Conservation (phyloP, 2,113 vertebrate species). For the Cranoglanis bouderius region DNA sequence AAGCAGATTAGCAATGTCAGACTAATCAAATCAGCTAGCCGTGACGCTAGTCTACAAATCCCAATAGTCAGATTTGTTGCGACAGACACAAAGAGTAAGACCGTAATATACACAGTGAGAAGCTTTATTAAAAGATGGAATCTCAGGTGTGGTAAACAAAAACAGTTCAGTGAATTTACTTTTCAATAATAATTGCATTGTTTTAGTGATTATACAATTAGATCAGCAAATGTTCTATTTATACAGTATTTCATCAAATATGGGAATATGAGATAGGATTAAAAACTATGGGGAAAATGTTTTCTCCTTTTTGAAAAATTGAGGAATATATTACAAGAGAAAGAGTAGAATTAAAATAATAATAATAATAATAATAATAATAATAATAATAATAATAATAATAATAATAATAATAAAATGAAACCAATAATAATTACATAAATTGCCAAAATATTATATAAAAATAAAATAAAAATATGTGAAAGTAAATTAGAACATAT, state of each 20-base stretch:
- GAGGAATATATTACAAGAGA: neutral
- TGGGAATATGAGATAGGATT: neutral
- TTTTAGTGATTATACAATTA: neutral
- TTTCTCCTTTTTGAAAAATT: neutral
- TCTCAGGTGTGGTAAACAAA: constrained; percentile 16
- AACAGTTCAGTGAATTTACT: neutral
- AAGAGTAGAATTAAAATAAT: neutral
- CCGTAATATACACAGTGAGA: constrained; percentile 1
- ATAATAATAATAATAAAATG: neutral
- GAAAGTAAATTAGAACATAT: neutral
- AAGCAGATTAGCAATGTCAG: constrained; percentile 44
- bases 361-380: neutral
- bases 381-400: neutral
- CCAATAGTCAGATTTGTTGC: constrained; percentile 18
- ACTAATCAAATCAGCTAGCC: constrained; percentile 36
- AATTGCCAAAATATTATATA: neutral
- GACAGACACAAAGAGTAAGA: constrained; percentile 9
- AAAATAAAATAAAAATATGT: neutral
- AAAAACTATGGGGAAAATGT: neutral
- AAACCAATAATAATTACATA: neutral
- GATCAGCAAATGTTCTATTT: neutral
- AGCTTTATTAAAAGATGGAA: constrained; percentile 8
- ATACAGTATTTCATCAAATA: neutral
- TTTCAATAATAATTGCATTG: neutral
- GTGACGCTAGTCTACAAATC: constrained; percentile 29